Conservation (phyloP, 2,888 invertebrate genomes). For the Dryadula phaetusa region DNA sequence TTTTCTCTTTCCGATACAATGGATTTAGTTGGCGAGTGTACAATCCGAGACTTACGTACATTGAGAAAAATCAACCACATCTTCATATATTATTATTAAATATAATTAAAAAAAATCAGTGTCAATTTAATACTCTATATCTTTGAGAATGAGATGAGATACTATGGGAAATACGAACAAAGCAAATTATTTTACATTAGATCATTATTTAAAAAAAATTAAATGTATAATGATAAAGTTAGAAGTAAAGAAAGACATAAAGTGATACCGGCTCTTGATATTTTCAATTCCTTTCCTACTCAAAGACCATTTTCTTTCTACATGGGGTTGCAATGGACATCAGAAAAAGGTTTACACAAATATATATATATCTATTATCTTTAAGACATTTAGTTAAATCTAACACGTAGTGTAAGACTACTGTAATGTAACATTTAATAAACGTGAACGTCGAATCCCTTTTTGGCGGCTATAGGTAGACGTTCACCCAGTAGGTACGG, state of each 20-base stretch:
- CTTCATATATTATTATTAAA: background rate
- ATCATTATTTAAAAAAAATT: background rate
- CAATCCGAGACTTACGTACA: background rate
- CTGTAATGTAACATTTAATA: conserved; percentile 57
- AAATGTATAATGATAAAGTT: too few relatives aligned
- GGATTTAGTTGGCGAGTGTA: background rate
- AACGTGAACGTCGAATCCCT: conserved; percentile 89
- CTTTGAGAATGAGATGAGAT: too few relatives aligned
- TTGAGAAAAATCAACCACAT: background rate
- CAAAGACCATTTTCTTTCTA: conserved; percentile 1
- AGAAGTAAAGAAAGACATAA: conserved; percentile 3
- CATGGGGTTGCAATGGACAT: conserved; percentile 62
- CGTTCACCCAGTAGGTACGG: conserved; percentile 94
- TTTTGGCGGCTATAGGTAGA: conserved; percentile 96
- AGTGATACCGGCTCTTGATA: conserved; percentile 25
- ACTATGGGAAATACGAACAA: too few relatives aligned
- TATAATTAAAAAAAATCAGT: background rate
- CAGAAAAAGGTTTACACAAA: conserved; percentile 42
- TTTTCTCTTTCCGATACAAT: background rate
- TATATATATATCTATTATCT: conserved; percentile 44
- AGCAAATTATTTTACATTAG: background rate
- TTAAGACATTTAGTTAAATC: conserved; percentile 51
- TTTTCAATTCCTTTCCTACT: conserved; percentile 5
- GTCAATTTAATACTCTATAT: too few relatives aligned
- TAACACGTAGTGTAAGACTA: conserved; percentile 48